Evolutionary conservation across 64 coral and sea anemone genomes (phyloP).

Genomic region (Hydrozoanthus tunicans): DNA sequence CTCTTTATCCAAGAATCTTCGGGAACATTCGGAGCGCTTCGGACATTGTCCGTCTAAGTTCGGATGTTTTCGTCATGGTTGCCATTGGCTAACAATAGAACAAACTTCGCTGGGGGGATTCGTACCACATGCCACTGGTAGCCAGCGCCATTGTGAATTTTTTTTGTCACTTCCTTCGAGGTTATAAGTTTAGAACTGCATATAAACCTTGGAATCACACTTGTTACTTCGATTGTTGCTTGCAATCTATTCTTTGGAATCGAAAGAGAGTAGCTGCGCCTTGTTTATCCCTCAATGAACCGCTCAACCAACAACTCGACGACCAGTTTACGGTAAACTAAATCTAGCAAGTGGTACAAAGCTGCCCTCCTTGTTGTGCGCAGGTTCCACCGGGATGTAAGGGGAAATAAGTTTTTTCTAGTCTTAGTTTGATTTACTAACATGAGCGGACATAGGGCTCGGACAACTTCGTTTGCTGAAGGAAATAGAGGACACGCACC

Average conservation of each 20-base stretch:
- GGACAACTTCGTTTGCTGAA: conserved; percentile 99
- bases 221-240: conserved; percentile 38
- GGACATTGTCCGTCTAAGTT: conserved; percentile 58
- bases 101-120: conserved; percentile 98
- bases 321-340: conserved; percentile 89
- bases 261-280: conserved; percentile 19
- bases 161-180: conserved; percentile 82
- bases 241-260: conserved; percentile 46
- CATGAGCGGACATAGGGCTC: conserved; percentile 97
- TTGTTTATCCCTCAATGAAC: conserved; percentile 87
- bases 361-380: conserved; percentile 95
- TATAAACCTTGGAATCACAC: conserved; percentile 26
- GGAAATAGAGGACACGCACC: conserved; percentile 83
- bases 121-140: conserved; percentile 94
- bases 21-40: neutral
- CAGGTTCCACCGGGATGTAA: conserved; percentile 93
- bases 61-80: conserved; percentile 94
- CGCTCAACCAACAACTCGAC: conserved; percentile 76
- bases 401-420: conserved; percentile 67
- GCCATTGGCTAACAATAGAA: conserved; percentile 98
- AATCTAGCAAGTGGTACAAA: conserved; percentile 83
- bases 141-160: conserved; percentile 99
- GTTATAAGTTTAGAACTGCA: conserved; percentile 56
- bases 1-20: neutral
- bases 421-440: conserved; percentile 68